A percentile compares a stretch with the other conserved stretches of the same genome.
These are phyloP conservation scores for Pachydiplax longipennis DNA, from an alignment of 2,888 invertebrate genomes.

Conservation along the genomic window DNA sequence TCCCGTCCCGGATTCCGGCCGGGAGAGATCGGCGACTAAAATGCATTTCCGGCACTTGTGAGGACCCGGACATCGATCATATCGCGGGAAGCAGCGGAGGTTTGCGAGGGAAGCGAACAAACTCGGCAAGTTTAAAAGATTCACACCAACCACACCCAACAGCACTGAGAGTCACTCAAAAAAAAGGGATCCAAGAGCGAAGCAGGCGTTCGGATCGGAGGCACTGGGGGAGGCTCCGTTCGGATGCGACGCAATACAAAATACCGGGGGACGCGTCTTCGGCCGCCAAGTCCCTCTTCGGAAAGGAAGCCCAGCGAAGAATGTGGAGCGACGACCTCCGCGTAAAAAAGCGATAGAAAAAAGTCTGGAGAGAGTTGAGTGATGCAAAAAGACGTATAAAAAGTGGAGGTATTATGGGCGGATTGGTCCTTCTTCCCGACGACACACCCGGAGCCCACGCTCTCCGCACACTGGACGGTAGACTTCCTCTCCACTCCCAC, in stretches of 20 bases:
- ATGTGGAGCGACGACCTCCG: too few species aligned
- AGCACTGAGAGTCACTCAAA: not conserved
- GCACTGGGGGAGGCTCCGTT: not conserved
- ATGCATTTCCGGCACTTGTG: not conserved
- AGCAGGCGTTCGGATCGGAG: not conserved
- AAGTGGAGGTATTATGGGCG: too few species aligned
- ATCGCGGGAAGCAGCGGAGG: not conserved
- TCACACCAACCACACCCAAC: not conserved
- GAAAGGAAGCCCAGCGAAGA: too few species aligned
- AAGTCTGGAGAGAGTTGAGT: too few species aligned
- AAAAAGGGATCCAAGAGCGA: not conserved
- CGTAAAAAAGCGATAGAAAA: not conserved
- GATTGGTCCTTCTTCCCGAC: not conserved
- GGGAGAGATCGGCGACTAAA: not conserved
- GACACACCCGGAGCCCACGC: slow-evolving; percentile 16
- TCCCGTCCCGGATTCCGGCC: not conserved
- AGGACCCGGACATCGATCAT: not conserved
- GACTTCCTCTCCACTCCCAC: not conserved
- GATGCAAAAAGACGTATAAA: too few species aligned
- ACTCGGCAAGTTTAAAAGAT: not conserved
- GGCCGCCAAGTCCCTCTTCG: too few species aligned
- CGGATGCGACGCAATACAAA: too few species aligned
- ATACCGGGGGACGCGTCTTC: too few species aligned
- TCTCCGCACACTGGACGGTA: not conserved
- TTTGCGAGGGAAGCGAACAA: not conserved